phyloP scores from a whole-genome alignment of 2,113 vertebrate genomes.

The Rafetus swinhoei region DNA sequence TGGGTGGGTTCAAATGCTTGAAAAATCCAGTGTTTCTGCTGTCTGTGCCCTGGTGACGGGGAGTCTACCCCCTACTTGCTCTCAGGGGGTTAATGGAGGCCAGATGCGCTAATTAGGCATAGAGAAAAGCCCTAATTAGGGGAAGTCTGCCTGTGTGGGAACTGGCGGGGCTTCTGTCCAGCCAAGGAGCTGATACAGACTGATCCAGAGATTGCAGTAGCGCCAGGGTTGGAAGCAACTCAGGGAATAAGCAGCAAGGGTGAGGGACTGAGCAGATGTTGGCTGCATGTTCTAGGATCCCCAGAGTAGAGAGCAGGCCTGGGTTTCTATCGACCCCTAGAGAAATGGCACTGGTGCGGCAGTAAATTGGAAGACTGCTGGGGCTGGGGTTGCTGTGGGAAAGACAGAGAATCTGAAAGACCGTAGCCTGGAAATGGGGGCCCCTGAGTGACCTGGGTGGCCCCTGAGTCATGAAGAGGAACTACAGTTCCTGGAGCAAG shows the following conservation, averaged over 20 bases:
- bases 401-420: neutral
- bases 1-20: neutral
- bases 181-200: neutral
- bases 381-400: neutral
- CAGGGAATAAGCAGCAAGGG: neutral
- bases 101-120: neutral
- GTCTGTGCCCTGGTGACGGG: neutral
- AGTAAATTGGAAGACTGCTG: too few species aligned
- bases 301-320: neutral
- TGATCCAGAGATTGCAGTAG: neutral
- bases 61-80: neutral
- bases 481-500: neutral
- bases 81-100: neutral
- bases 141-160: neutral
- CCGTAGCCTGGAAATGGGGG: neutral
- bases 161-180: neutral
- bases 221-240: neutral
- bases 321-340: neutral
- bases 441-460: neutral
- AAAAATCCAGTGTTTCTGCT: neutral
- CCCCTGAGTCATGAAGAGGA: neutral
- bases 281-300: neutral
- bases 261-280: neutral
- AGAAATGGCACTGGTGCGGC: too few species aligned
- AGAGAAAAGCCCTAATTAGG: neutral